Evolutionary conservation across 2,888 invertebrate genomes (phyloP).

Genomic region (Leptinotarsa haldemani): DNA sequence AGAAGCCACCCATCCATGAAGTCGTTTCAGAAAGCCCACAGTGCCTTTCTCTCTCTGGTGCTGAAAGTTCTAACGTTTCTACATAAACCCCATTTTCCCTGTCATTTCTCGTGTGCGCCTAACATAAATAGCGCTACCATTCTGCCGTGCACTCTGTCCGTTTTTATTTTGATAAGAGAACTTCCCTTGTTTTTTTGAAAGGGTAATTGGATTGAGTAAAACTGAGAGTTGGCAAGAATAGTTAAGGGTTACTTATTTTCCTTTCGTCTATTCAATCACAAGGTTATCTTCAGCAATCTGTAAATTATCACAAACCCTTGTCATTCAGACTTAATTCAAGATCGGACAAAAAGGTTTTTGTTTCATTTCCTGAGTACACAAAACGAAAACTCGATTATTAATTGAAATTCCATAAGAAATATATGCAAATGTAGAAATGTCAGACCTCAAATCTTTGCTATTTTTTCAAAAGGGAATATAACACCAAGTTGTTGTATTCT

Average conservation of each 20-base stretch:
- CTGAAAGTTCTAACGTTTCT: conserved; percentile 59
- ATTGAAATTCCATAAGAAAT: no score
- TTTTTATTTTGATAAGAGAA: conserved; percentile 34
- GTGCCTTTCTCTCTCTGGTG: conserved; percentile 51
- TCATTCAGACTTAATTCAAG: no score
- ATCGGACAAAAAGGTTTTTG: no score
- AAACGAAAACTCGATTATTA: no score
- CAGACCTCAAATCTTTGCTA: no score
- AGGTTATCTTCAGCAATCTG: neutral
- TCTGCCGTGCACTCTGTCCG: conserved; percentile 42
- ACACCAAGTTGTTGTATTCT: no score
- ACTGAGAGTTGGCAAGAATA: neutral
- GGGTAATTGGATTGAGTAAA: neutral
- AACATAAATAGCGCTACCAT: conserved; percentile 55
- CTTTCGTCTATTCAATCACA: neutral
- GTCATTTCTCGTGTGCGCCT: conserved; percentile 60
- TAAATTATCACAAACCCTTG: no score
- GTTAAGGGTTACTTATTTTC: no score
- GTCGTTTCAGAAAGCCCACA: conserved; percentile 55
- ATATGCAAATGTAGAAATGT: no score
- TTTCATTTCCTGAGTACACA: no score
- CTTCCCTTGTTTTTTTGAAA: conserved; percentile 19
- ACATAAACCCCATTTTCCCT: conserved; percentile 62
- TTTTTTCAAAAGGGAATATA: no score
- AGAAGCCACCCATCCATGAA: conserved; percentile 48